Conservation (phyloP, 1,140 invertebrate species). For the Spodoptera frugiperda region DNA sequence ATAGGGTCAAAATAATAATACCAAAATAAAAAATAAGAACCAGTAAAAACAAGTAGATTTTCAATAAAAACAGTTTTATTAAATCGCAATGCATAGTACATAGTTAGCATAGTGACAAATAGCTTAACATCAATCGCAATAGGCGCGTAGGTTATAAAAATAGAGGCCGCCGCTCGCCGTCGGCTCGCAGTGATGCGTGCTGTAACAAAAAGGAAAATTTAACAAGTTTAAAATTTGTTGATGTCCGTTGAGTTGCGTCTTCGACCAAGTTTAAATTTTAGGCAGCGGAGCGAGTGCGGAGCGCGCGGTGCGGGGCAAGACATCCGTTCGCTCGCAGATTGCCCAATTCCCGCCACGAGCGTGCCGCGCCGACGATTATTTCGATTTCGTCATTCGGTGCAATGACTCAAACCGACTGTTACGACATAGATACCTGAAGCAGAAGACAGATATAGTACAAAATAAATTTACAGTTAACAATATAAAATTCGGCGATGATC, state of each 20-base stretch:
- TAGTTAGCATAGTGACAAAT: constrained; percentile 33
- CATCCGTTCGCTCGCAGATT: constrained; percentile 77
- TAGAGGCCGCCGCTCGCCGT: constrained; percentile 17
- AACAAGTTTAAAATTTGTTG: constrained; percentile 64
- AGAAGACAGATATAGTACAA: constrained; percentile 27
- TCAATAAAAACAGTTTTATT: constrained; percentile 42
- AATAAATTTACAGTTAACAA: constrained; percentile 1
- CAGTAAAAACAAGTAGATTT: constrained; percentile 40
- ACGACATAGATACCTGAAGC: constrained; percentile 69
- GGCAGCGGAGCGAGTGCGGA: constrained; percentile 55
- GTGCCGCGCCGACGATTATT: constrained; percentile 62
- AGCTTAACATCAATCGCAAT: constrained; percentile 48
- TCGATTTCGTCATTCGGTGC: constrained; percentile 71
- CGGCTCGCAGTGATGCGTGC: constrained; percentile 35
- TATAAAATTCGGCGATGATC: not conserved
- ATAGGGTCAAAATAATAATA: constrained; percentile 9
- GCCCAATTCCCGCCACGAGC: constrained; percentile 76
- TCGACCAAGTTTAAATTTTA: constrained; percentile 71
- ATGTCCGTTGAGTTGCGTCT: constrained; percentile 63
- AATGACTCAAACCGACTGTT: constrained; percentile 73
- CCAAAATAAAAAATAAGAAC: constrained; percentile 32
- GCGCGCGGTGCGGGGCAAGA: constrained; percentile 53
- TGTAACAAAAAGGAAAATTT: constrained; percentile 68
- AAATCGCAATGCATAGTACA: constrained; percentile 61
- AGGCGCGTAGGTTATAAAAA: constrained; percentile 15